These are phyloP conservation scores for Bothrops jararaca DNA, from an alignment of 2,113 vertebrate species.

Conservation along the genomic window DNA sequence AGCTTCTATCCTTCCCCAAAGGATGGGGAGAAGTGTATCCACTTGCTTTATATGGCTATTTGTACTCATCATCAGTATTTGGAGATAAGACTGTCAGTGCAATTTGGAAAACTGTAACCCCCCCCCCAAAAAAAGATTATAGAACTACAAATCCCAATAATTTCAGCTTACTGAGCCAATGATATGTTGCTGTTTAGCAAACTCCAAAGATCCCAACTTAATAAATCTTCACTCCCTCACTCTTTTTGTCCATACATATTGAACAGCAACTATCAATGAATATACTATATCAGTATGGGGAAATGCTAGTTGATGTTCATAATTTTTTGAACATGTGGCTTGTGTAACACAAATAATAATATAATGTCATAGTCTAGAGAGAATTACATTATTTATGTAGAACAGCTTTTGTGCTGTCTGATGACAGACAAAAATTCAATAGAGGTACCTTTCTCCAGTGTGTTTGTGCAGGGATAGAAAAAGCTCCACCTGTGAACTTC, in stretches of 20 bases:
- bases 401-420: not conserved
- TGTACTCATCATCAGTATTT: not conserved
- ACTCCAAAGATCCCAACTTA: not conserved
- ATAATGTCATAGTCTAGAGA: not conserved
- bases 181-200: not conserved
- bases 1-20: not conserved
- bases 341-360: not conserved
- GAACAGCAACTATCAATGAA: not conserved
- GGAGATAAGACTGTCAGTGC: not conserved
- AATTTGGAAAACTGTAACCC: not conserved
- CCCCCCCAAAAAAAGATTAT: not conserved
- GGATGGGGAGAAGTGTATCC: not conserved
- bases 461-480: not conserved
- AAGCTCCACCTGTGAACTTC: not conserved
- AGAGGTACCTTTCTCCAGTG: not conserved
- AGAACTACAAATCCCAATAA: not conserved
- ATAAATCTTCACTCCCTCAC: not conserved
- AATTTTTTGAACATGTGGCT: not conserved
- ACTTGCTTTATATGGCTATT: not conserved
- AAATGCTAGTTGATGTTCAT: not conserved
- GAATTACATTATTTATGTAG: not conserved
- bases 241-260: not conserved
- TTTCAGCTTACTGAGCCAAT: not conserved
- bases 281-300: not conserved
- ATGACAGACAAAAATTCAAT: not conserved